Evolutionary conservation across 2,888 invertebrate genomes (phyloP), one percentile per base, ranked within the genome.

Genomic region (Diabrotica balteata): DNA sequence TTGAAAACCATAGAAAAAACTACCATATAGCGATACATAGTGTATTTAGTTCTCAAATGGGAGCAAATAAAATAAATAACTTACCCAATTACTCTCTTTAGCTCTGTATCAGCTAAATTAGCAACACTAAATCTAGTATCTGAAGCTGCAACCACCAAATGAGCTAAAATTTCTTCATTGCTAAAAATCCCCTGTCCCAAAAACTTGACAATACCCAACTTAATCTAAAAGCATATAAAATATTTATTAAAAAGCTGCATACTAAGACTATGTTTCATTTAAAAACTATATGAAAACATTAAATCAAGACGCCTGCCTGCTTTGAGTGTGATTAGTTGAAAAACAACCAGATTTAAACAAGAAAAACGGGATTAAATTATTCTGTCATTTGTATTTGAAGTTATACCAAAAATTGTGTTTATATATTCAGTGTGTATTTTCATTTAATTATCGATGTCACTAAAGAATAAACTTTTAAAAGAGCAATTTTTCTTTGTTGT

Each of bases 111-210:
- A 2, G 95, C 96, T 66, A 92, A 88, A 80, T 95, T 94, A 62
- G 95, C 95, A 54, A 97, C 94, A 83, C 91, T 93, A 81, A 93
- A 96, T 71, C 96, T 87, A 0, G 95, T 94, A 80, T 97, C 97
- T 0, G 96, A 91, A 0, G 95, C 93, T 2, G 94, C 96, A 7
- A 97, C 90, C 8, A 96, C 90, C 68, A 95, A 86, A 63, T 93
- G 91, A 70, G 92, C 84, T 32, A 95, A 86, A 44, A 93, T 88
- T 67, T 94, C 93, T 42, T 89, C 87, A 77, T 91, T 90, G 43
- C 88, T 87, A 77, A 95, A 92, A 51, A 94, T 88, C 59, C 94
- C 94, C 73, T 90, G 89, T 57, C 91, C 89, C 63, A 97, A 86
- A 78, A 97, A 94, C 79, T 93, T 93, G 4, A 96, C 90, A 76